phyloP scores from a whole-genome alignment of 1,140 invertebrate species.

The Aporrectodea caliginosa region DNA sequence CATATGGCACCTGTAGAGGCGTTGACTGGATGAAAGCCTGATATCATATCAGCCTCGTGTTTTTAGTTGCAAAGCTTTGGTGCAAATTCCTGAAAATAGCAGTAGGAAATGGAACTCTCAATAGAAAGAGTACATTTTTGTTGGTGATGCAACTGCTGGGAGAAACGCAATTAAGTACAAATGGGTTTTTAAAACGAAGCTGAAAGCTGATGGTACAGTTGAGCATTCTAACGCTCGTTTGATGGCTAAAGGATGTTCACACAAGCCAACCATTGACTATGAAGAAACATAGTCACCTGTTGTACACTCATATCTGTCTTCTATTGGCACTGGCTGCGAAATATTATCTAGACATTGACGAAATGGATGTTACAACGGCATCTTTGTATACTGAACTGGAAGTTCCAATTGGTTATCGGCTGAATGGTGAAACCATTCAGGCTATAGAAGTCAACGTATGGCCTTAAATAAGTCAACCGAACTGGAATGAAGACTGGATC shows the following conservation, averaged over 20 bases:
- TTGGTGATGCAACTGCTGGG: no score
- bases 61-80: no score
- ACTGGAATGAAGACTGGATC: neutral
- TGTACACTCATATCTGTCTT: neutral
- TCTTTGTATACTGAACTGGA: conserved; percentile 1
- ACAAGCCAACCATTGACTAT: neutral
- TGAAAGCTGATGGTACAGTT: neutral
- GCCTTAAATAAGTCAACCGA: neutral
- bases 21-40: no score
- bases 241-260: neutral
- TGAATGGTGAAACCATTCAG: neutral
- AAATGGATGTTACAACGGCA: neutral
- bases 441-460: neutral
- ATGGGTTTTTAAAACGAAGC: conserved; percentile 5
- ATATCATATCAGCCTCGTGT: no score
- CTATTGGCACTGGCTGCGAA: neutral
- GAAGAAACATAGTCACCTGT: conserved; percentile 8
- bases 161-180: neutral
- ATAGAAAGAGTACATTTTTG: no score
- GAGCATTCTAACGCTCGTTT: neutral
- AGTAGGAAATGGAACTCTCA: no score
- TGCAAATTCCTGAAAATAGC: no score
- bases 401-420: neutral
- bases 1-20: no score
- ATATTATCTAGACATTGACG: neutral